Base-by-base conservation (phyloP, 2,797 vertebrate species). In the Pseudochaenichthys georgianus region DNA sequence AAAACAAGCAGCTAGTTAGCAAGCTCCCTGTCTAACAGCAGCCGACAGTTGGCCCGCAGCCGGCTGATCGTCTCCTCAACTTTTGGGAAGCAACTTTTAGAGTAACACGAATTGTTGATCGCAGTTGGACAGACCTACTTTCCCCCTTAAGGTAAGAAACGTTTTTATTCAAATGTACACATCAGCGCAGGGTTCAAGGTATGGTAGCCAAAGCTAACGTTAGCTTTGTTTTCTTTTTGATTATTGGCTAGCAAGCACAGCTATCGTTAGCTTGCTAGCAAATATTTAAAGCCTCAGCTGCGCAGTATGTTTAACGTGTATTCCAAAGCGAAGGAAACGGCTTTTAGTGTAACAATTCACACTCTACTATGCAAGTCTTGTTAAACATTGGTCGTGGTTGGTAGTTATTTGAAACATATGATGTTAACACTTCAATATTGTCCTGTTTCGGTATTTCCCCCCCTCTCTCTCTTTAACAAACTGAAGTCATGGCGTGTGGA, bases 401-500 rank as follows among this genome's bases (percentile, higher is more conserved):
- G 19, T 17, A 43, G 13, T 28, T 69, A 1, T 43, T 0, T 16
- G 5, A 46, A 58, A 17, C 62, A 66, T 19, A 17, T 62, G 34
- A 38, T 70, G 42, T 66, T 34, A 45, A 64, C 52, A 47, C 38
- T 19, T 71, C 28, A 50, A 77, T 77, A 53, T 75, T 71, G 46
- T 63, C 9, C 50, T 82, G 72, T 86, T 80, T 88, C 42, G 64
- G 82, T 66, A 59, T 87, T 84, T 84, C 62, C 64, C 61, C 63
- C 42, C 63, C 42, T 19, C 19, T 62, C 53, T 46, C 61, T 28
- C 15, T 71, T 78, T 41, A 46, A 70, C 77, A 76, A 85, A 79
- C 64, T 86, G 31, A 85, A 91, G 89, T 90, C 92, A 99, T 99
- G 98, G 98, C 98, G 89, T 99, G 98, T 88, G 97, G 97, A 91